phyloP scores from a whole-genome alignment of 2,113 vertebrate genomes.

The Phylloscopus trochiloides region DNA sequence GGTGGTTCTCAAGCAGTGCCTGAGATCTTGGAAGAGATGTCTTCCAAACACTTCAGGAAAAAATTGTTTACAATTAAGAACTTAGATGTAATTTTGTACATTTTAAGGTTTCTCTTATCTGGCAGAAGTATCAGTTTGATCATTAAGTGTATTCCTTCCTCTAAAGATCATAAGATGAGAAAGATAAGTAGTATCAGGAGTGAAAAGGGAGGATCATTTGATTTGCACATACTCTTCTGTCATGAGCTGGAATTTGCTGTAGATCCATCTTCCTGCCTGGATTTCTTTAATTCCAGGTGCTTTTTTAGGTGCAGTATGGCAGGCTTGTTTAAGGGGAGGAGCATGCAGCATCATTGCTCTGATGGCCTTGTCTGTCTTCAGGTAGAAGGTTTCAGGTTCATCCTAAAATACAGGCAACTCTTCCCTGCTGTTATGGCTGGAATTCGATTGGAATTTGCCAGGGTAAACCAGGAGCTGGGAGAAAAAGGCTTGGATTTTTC shows the following conservation, averaged over 20 bases:
- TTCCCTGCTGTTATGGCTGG: neutral
- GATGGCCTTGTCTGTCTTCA: neutral
- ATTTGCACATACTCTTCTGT: neutral
- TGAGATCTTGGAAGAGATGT: neutral
- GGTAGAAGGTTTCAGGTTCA: neutral
- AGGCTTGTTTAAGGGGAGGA: neutral
- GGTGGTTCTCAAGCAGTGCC: neutral
- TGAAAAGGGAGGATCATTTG: neutral
- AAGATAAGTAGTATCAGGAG: neutral
- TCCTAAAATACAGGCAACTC: neutral
- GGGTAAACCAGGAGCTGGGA: neutral
- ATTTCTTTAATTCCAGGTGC: neutral
- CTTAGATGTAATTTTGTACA: neutral
- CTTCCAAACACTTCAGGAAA: neutral
- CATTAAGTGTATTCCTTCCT: neutral
- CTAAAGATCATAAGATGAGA: neutral
- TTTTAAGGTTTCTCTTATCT: neutral
- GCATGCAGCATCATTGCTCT: neutral
- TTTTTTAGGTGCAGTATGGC: neutral
- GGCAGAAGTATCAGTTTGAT: neutral
- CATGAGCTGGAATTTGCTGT: neutral
- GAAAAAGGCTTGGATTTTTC: neutral
- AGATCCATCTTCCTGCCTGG: neutral
- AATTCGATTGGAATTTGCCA: neutral
- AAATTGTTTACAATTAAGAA: neutral